Evolutionary conservation across 2,113 vertebrate genomes (phyloP).

Genomic region (Paralichthys olivaceus): DNA sequence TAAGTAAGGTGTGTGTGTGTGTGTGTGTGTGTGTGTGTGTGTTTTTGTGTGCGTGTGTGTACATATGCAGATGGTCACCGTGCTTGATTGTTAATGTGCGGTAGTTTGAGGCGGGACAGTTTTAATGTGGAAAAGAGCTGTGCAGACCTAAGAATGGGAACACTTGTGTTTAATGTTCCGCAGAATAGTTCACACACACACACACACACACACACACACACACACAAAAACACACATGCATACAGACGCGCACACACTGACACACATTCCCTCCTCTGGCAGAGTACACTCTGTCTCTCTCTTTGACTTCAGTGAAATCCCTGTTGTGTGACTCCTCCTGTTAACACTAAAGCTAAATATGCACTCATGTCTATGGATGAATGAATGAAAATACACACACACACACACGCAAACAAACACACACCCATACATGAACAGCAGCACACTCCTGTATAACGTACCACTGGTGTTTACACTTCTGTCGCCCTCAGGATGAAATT

Average conservation of each 20-base stretch:
- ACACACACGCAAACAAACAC: neutral
- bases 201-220: constrained; percentile 1
- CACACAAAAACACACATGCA: neutral
- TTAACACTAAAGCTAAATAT: constrained; percentile 41
- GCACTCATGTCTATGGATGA: constrained; percentile 34
- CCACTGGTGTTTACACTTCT: constrained; percentile 64
- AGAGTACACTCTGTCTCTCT: constrained; percentile 39
- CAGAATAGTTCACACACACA: constrained; percentile 48
- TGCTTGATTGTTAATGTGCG: constrained; percentile 44
- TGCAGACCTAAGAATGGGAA: constrained; percentile 61
- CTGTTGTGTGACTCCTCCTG: constrained; percentile 43
- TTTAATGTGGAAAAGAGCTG: constrained; percentile 73
- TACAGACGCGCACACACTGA: constrained; percentile 39
- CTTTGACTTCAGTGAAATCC: constrained; percentile 34
- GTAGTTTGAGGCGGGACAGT: constrained; percentile 55
- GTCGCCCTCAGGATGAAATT: constrained; percentile 70
- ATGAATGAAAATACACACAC: constrained; percentile 54
- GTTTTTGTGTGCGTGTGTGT: constrained; percentile 12
- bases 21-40: constrained; percentile 11
- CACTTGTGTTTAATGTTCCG: constrained; percentile 67
- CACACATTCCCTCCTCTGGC: constrained; percentile 40
- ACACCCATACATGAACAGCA: constrained; percentile 11
- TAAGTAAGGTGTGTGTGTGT: constrained; percentile 2
- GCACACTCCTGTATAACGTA: constrained; percentile 41
- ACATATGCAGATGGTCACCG: constrained; percentile 39